Conservation (phyloP, 2,888 invertebrate genomes). For the Xestobium rufovillosum region DNA sequence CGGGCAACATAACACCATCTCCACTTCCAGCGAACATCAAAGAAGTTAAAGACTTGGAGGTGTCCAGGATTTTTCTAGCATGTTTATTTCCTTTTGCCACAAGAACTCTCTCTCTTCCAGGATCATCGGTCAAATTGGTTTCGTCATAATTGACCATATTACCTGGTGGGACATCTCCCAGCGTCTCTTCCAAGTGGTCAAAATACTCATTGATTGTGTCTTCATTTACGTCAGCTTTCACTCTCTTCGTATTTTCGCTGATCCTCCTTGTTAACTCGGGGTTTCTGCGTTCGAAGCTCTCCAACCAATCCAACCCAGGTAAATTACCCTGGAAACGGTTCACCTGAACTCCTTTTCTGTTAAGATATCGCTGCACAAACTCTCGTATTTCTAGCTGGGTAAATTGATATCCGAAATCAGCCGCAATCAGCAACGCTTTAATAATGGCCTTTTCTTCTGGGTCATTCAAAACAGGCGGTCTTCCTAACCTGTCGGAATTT, state of each 20-base stretch:
- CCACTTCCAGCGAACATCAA: constrained; percentile 3
- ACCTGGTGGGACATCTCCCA: too few species aligned
- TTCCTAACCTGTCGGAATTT: constrained; percentile 4
- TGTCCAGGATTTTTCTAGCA: constrained; percentile 3
- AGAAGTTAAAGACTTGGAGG: constrained; percentile 3
- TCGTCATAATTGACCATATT: constrained; percentile 2
- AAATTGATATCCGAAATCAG: constrained; percentile 3
- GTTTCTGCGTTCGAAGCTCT: constrained; percentile 3
- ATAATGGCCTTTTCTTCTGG: constrained; percentile 4
- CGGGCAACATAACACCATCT: constrained; percentile 1
- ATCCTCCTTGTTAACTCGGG: constrained; percentile 2
- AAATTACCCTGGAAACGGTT: constrained; percentile 3
- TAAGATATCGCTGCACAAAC: constrained; percentile 4
- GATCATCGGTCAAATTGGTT: constrained; percentile 4
- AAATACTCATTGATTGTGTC: constrained; percentile 4
- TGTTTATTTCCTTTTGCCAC: constrained; percentile 4
- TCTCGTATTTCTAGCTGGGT: constrained; percentile 1
- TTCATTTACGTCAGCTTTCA: constrained; percentile 3
- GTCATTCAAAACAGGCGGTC: constrained; percentile 3
- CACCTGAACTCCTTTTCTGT: constrained; percentile 4
- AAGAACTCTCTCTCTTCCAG: constrained; percentile 2
- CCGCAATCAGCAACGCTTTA: constrained; percentile 2
- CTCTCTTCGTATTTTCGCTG: constrained; percentile 2
- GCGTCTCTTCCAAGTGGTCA: constrained; percentile 3
- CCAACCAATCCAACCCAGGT: constrained; percentile 3